Conservation (phyloP, 2,113 vertebrate species). For the Microcebus ravelobensis region DNA sequence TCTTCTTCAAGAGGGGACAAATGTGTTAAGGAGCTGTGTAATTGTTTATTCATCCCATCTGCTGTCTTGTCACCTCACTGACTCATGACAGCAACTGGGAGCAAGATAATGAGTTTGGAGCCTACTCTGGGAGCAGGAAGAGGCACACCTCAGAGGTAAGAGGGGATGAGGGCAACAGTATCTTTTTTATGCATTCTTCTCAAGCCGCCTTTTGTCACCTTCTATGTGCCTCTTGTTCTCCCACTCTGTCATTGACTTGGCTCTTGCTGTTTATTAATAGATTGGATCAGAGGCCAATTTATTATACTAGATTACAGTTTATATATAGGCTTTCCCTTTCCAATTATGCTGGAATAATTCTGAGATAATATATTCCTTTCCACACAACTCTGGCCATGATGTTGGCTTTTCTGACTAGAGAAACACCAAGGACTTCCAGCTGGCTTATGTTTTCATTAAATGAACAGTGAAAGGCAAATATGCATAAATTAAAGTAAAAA, state of each 20-base stretch:
- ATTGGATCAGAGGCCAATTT: not conserved
- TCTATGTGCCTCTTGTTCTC: not conserved
- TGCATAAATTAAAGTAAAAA: constrained; percentile 22
- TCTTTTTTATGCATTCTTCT: not conserved
- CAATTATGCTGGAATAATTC: not conserved
- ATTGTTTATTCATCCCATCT: not conserved
- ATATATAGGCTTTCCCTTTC: not conserved
- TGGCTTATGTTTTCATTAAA: constrained; percentile 39
- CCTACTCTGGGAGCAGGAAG: not conserved
- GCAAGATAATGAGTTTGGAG: not conserved
- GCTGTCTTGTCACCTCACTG: not conserved
- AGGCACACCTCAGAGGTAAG: not conserved
- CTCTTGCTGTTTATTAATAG: not conserved
- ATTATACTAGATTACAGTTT: not conserved
- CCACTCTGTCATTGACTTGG: not conserved
- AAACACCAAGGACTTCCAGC: constrained; percentile 16
- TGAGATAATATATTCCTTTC: not conserved
- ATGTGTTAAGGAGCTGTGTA: constrained; percentile 1
- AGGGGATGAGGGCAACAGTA: not conserved
- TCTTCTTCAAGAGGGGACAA: not conserved
- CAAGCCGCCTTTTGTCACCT: not conserved
- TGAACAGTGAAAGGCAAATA: constrained; percentile 33
- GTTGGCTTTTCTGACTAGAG: not conserved
- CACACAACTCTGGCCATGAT: not conserved
- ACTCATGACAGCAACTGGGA: not conserved